phyloP scores from a whole-genome alignment of 2,888 invertebrate genomes.

The Harpalus rufipes region DNA sequence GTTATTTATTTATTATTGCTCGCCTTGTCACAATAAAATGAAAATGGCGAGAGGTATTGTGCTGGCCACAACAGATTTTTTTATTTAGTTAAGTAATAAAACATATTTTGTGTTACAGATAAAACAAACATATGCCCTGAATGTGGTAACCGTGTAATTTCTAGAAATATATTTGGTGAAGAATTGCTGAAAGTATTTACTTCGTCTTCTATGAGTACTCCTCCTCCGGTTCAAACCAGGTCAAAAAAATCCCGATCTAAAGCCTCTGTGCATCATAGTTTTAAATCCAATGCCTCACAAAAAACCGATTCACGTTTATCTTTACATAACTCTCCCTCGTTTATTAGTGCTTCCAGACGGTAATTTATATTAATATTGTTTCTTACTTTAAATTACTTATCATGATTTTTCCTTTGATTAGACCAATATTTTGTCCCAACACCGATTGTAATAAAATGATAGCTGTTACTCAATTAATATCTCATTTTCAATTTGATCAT shows the following conservation, averaged over 20 bases:
- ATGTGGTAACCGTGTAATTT: slow-evolving; percentile 47
- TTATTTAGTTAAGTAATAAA: too few species aligned
- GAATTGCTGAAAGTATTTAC: slow-evolving; percentile 36
- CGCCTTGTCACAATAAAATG: too few species aligned
- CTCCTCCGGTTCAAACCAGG: neutral
- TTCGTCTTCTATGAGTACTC: slow-evolving; percentile 19
- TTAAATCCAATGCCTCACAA: neutral
- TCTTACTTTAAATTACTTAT: neutral
- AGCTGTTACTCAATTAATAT: slow-evolving; percentile 78
- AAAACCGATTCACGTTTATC: neutral
- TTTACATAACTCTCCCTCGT: slow-evolving; percentile 2
- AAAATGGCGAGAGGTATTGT: too few species aligned
- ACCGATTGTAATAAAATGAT: slow-evolving; percentile 78
- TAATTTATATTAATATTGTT: slow-evolving; percentile 10
- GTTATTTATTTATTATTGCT: too few species aligned
- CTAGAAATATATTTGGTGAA: slow-evolving; percentile 54
- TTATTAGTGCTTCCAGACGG: slow-evolving; percentile 39
- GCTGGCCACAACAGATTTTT: too few species aligned
- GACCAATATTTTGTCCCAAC: slow-evolving; percentile 79
- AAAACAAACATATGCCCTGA: slow-evolving; percentile 45
- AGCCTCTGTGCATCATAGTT: neutral
- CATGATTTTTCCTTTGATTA: slow-evolving; percentile 65
- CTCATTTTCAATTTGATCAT: slow-evolving; percentile 81
- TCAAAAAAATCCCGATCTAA: slow-evolving; percentile 43
- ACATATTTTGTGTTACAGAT: neutral